A percentile compares a stretch with the other conserved stretches of the same genome.
These are phyloP conservation scores for Charina bottae DNA, from an alignment of 2,113 vertebrate species.

Conservation along the genomic window DNA sequence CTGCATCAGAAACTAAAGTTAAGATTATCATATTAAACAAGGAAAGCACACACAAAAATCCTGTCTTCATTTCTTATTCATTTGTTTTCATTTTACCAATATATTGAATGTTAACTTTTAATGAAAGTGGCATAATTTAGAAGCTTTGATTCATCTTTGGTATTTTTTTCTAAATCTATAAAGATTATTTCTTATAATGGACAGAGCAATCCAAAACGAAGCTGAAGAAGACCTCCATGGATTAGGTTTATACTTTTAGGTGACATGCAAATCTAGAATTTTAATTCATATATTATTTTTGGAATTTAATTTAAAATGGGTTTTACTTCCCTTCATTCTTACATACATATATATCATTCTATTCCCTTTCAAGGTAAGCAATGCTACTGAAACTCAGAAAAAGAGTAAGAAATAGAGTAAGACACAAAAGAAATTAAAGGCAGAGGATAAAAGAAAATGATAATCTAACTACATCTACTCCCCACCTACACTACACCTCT, in stretches of 20 bases:
- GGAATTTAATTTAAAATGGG: not conserved
- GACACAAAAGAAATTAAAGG: not conserved
- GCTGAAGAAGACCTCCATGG: not conserved
- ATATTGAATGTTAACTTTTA: not conserved
- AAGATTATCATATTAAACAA: not conserved
- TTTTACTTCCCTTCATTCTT: not conserved
- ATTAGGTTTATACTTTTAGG: not conserved
- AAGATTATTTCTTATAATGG: not conserved
- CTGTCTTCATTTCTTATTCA: not conserved
- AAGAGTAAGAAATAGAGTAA: not conserved
- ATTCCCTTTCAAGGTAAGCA: not conserved
- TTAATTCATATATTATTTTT: not conserved
- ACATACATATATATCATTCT: not conserved
- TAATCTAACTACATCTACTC: not conserved
- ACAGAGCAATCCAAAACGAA: not conserved
- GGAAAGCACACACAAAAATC: not conserved
- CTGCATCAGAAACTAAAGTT: not conserved
- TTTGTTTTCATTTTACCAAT: not conserved
- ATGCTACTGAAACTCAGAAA: not conserved
- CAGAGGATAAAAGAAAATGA: not conserved
- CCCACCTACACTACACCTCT: not conserved
- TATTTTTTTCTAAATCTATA: not conserved
- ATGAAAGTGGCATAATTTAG: not conserved
- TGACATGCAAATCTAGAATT: not conserved
- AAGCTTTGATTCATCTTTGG: not conserved